Conservation (phyloP, 2,888 invertebrate species). For the Pantelozetes paolii region DNA sequence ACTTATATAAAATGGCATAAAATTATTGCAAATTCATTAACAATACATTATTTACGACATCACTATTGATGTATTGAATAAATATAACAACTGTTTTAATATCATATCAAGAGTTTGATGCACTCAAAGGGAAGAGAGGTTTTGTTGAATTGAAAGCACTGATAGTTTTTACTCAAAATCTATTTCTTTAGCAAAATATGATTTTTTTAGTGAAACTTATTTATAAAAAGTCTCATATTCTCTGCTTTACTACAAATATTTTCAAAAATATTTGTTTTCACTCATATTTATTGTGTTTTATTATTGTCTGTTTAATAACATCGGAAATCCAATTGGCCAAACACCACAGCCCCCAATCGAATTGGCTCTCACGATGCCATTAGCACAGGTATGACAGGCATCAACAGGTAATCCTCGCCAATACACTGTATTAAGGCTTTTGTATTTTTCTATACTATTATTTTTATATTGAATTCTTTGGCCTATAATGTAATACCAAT, state of each 20-base stretch:
- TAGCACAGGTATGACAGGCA: slow-evolving; percentile 25
- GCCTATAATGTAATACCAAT: background rate
- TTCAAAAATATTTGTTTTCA: background rate
- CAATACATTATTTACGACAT: background rate
- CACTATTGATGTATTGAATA: too few species aligned
- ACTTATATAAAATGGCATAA: background rate
- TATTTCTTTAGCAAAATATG: too few species aligned
- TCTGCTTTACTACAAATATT: background rate
- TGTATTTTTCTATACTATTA: slow-evolving; percentile 17
- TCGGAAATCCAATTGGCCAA: slow-evolving; percentile 22
- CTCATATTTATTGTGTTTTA: slow-evolving; percentile 7
- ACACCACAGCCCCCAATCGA: slow-evolving; percentile 15
- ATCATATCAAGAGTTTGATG: too few species aligned
- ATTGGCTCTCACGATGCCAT: slow-evolving; percentile 26
- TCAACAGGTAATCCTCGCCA: background rate
- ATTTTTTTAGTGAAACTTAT: too few species aligned
- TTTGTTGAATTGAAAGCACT: too few species aligned
- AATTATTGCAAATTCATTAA: background rate
- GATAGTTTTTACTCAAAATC: too few species aligned
- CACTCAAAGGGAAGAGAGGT: too few species aligned
- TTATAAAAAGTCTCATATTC: background rate
- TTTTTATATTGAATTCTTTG: slow-evolving; percentile 30
- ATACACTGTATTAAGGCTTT: background rate
- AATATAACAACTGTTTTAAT: too few species aligned
- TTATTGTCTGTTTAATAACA: background rate